Conservation (phyloP, 2,113 vertebrate genomes). For the Columba livia region DNA sequence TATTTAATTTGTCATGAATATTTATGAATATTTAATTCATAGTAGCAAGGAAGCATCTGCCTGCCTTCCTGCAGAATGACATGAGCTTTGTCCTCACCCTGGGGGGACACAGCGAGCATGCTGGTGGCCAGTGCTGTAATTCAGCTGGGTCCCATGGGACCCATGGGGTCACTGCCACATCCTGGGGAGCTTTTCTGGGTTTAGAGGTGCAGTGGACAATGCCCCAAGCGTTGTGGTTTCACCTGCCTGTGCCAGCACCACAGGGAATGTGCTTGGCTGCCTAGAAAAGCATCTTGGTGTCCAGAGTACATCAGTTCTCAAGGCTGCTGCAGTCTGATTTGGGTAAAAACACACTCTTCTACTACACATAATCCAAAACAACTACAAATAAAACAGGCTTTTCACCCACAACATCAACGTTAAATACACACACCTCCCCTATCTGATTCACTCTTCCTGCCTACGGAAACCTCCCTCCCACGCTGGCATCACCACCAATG, state of each 20-base stretch:
- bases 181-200: not conserved
- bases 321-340: too few species aligned
- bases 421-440: fast-evolving
- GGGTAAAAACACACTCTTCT: not conserved
- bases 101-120: fast-evolving
- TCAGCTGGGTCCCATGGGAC: not conserved
- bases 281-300: not conserved
- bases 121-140: not conserved
- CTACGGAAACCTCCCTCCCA: not conserved
- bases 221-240: not conserved
- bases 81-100: not conserved
- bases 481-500: fast-evolving
- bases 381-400: not conserved
- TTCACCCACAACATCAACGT: fast-evolving
- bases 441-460: fast-evolving
- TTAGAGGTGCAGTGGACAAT: not conserved
- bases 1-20: not conserved
- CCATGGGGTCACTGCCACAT: not conserved
- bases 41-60: not conserved
- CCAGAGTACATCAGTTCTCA: fast-evolving
- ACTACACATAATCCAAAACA: not conserved
- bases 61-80: not conserved
- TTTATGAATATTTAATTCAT: not conserved
- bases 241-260: not conserved
- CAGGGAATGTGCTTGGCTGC: not conserved